A percentile compares a stretch with the other conserved stretches of the same genome.
Conservation (phyloP, 53 echinoderm and acorn worm genomes). For the Astropecten irregularis region DNA sequence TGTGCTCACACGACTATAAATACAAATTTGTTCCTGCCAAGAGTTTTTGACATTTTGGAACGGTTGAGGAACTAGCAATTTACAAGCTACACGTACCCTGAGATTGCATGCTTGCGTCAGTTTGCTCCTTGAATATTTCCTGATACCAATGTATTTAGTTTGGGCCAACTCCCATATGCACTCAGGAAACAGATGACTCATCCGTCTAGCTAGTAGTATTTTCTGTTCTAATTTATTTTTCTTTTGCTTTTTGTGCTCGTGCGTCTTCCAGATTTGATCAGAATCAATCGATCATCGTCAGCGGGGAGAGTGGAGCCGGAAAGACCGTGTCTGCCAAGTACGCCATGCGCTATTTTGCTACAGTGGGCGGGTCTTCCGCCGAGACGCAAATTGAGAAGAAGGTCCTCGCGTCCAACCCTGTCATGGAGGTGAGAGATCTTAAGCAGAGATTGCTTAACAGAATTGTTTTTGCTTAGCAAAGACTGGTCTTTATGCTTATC, state of each 20-base stretch:
- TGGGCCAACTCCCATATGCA: no score
- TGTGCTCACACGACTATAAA: no score
- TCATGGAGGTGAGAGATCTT: constrained; percentile 89
- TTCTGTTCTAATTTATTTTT: not conserved
- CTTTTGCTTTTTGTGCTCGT: not conserved
- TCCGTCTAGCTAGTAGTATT: not conserved
- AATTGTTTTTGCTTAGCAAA: no score
- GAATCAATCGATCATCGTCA: constrained; percentile 98
- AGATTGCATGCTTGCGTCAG: no score
- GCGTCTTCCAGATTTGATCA: constrained; percentile 80
- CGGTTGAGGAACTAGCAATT: no score
- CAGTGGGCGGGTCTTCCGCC: constrained; percentile 81
- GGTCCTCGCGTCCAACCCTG: constrained; percentile 95
- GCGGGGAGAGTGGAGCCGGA: constrained; percentile 97
- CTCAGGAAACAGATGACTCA: constrained; percentile 4
- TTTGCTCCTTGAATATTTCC: no score
- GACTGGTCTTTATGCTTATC: no score
- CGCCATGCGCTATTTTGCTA: constrained; percentile 98
- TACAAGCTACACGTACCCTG: no score
- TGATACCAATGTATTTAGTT: no score
- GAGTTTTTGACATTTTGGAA: no score
- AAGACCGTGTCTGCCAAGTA: constrained; percentile 99
- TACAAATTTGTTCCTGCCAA: no score
- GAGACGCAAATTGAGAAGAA: constrained; percentile 97
- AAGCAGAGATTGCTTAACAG: no score